Percentiles rank a stretch among this genome's conserved stretches.
phyloP scores from a whole-genome alignment of 2,797 vertebrate species.

The Microctenopoma stevenorrisi region DNA sequence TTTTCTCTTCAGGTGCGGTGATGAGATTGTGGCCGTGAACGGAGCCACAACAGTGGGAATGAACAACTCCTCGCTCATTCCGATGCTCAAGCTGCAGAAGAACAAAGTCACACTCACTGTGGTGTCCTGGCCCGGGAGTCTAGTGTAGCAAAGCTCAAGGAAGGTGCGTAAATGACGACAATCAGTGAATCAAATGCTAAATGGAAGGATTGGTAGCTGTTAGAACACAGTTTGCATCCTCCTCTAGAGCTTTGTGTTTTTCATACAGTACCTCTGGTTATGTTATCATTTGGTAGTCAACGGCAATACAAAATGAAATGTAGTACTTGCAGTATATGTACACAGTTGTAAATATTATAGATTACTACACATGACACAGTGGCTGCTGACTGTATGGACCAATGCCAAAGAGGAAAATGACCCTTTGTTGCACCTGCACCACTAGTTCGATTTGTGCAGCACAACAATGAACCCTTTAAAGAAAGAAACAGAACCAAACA shows the following conservation, averaged over 20 bases:
- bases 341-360: conserved; percentile 22
- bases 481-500: conserved; percentile 2
- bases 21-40: conserved; percentile 95
- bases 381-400: conserved; percentile 29
- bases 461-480: conserved; percentile 13
- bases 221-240: conserved; percentile 28
- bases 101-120: conserved; percentile 92
- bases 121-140: conserved; percentile 93
- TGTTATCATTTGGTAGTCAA: conserved; percentile 18
- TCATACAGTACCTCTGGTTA: conserved; percentile 20
- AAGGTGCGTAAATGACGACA: conserved; percentile 57
- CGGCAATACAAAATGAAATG: conserved; percentile 33
- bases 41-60: conserved; percentile 90
- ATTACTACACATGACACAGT: conserved; percentile 17
- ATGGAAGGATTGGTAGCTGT: conserved; percentile 45
- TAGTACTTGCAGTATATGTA: conserved; percentile 17
- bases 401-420: conserved; percentile 60
- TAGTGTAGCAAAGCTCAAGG: conserved; percentile 78
- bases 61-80: conserved; percentile 94
- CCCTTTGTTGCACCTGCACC: conserved; percentile 8
- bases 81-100: conserved; percentile 94
- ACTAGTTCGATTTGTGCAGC: conserved; percentile 16
- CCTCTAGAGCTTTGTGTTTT: conserved; percentile 38
- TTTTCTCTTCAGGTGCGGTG: conserved; percentile 86
- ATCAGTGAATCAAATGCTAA: conserved; percentile 56